These are phyloP conservation scores for Galerucella nymphaeae DNA, from an alignment of 2,888 invertebrate genomes.

Conservation along the genomic window DNA sequence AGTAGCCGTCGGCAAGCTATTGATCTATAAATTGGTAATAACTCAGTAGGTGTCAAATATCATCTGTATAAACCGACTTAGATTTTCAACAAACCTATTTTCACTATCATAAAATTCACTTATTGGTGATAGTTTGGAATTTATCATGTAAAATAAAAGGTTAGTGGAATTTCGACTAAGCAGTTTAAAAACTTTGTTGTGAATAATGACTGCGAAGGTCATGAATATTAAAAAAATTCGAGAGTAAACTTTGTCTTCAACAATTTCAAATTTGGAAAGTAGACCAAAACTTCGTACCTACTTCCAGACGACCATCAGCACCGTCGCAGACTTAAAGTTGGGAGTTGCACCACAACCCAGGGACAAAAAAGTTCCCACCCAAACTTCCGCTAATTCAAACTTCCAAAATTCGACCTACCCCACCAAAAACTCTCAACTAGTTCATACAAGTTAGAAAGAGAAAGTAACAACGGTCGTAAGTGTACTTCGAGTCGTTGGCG, in stretches of 20 bases:
- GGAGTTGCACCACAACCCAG: constrained; percentile 26
- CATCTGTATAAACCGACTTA: no score
- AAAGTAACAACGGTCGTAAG: constrained; percentile 65
- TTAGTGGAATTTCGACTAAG: not conserved
- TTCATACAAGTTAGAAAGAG: constrained; percentile 64
- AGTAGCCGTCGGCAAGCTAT: no score
- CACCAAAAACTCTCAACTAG: constrained; percentile 62
- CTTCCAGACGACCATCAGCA: constrained; percentile 28
- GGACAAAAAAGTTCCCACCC: constrained; percentile 35
- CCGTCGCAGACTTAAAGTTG: constrained; percentile 17
- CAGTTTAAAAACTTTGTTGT: constrained; percentile 12
- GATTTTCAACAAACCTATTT: no score
- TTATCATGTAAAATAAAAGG: no score
- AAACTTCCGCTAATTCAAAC: constrained; percentile 62
- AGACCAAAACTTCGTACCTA: constrained; percentile 35
- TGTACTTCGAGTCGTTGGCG: constrained; percentile 62
- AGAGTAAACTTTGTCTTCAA: constrained; percentile 34
- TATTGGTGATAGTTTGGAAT: no score
- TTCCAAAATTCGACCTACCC: constrained; percentile 63
- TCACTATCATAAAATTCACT: no score
- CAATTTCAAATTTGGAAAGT: constrained; percentile 35
- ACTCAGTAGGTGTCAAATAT: no score
- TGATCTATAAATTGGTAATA: no score
- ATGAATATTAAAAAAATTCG: constrained; percentile 31
- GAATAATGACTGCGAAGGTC: constrained; percentile 30